A percentile compares a stretch with the other conserved stretches of the same genome.
Conservation (phyloP, 2,113 vertebrate genomes). For the Lanius ludovicianus region DNA sequence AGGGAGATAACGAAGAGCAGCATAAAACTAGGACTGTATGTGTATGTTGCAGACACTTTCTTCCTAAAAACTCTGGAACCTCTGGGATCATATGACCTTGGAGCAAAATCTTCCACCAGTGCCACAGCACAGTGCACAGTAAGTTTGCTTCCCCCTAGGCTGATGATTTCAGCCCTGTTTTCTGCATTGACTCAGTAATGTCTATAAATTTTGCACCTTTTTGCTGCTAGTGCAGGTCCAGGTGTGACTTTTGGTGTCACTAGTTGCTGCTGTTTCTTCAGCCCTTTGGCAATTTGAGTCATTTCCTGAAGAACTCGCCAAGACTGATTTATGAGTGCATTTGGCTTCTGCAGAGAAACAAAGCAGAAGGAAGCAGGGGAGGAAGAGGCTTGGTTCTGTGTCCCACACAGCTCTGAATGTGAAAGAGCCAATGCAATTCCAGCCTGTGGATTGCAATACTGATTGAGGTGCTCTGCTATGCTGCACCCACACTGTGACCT, state of each 20-base stretch:
- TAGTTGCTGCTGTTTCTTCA: background rate
- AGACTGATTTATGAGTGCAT: background rate
- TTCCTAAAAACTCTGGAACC: background rate
- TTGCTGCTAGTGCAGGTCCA: background rate
- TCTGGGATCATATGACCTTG: background rate
- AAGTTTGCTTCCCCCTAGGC: background rate
- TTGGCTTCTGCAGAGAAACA: background rate
- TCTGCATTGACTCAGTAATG: background rate
- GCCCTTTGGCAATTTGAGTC: background rate
- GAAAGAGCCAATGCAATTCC: background rate
- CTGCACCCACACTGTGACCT: background rate
- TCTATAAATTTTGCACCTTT: background rate
- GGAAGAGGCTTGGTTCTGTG: background rate
- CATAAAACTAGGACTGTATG: background rate
- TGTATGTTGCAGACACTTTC: background rate
- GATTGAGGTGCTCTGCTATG: background rate
- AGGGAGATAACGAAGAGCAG: background rate
- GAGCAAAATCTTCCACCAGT: background rate
- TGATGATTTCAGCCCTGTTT: background rate
- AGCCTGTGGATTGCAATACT: background rate
- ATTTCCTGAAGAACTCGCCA: background rate
- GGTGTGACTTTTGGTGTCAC: background rate
- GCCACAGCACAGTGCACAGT: background rate
- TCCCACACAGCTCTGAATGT: background rate
- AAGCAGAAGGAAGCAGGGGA: background rate